These are phyloP conservation scores for Pyrgilauda ruficollis DNA, from an alignment of 2,113 vertebrate genomes.

Conservation along the genomic window DNA sequence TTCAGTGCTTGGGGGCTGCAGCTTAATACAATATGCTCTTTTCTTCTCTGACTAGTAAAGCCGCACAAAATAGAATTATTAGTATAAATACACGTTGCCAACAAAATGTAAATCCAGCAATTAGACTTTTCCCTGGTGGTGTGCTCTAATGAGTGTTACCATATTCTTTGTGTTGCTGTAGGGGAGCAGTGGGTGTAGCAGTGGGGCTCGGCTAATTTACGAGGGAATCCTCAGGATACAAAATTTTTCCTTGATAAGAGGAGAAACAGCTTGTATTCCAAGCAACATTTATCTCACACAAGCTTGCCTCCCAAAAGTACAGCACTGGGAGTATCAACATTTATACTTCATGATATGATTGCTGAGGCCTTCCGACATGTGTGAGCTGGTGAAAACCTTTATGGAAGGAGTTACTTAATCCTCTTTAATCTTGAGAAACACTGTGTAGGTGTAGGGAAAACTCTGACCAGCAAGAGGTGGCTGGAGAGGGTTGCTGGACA, in stretches of 20 bases:
- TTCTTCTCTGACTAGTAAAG: constrained; percentile 55
- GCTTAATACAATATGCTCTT: constrained; percentile 70
- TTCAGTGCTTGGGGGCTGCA: constrained; percentile 49
- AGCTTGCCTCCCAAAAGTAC: not conserved
- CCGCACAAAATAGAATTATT: constrained; percentile 70
- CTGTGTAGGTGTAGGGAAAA: not conserved
- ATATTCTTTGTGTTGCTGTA: constrained; percentile 67
- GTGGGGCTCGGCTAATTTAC: constrained; percentile 50
- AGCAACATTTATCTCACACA: constrained; percentile 34
- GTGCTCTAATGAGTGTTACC: constrained; percentile 42
- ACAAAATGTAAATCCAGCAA: constrained; percentile 73
- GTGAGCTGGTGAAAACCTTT: not conserved
- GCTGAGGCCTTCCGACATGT: not conserved
- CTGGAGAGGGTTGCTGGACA: not conserved
- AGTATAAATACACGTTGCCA: constrained; percentile 62
- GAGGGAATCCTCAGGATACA: constrained; percentile 54
- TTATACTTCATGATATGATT: not conserved
- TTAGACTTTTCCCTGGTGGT: constrained; percentile 59
- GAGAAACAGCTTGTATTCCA: constrained; percentile 25
- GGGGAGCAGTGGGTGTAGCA: constrained; percentile 51
- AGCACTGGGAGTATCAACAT: not conserved
- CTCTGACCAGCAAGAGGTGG: not conserved
- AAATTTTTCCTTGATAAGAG: constrained; percentile 48
- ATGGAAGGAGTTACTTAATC: not conserved
- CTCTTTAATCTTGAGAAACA: not conserved